A percentile compares a stretch with the other conserved stretches of the same genome.
Evolutionary conservation across 2,797 vertebrate genomes (phyloP).

Genomic region (Lagothrix lagotricha): DNA sequence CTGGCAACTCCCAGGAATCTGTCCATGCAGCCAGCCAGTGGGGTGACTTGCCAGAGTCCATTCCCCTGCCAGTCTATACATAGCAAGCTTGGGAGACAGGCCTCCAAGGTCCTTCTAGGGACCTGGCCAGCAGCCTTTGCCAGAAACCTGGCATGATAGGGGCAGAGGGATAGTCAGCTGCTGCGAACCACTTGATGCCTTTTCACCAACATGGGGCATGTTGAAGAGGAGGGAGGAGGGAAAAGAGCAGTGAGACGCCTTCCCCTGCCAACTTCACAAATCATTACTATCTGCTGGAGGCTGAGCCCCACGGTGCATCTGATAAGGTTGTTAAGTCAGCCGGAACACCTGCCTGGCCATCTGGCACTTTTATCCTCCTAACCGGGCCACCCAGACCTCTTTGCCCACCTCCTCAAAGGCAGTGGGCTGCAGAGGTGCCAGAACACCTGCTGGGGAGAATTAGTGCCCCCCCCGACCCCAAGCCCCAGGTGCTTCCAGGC

Average conservation of each 20-base stretch:
- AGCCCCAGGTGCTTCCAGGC: neutral
- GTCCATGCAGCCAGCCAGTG: neutral
- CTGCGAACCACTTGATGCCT: neutral
- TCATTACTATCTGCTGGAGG: neutral
- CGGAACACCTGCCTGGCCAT: conserved; percentile 74
- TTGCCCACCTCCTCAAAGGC: neutral
- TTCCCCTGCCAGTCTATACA: neutral
- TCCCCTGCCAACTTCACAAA: neutral
- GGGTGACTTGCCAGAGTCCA: neutral
- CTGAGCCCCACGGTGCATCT: conserved; percentile 44
- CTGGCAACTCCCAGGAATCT: neutral
- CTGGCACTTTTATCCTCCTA: conserved; percentile 61
- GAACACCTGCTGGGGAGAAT: neutral
- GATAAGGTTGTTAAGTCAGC: conserved; percentile 73
- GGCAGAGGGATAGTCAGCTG: neutral
- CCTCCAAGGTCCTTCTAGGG: neutral
- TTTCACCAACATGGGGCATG: neutral
- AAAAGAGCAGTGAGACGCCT: neutral
- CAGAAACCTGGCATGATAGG: neutral
- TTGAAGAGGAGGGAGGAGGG: neutral
- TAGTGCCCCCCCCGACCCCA: neutral
- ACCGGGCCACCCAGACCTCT: neutral
- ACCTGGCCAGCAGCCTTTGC: neutral
- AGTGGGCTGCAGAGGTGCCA: neutral
- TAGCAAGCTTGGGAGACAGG: neutral